Evolutionary conservation across 2,888 invertebrate species (phyloP).

Genomic region (Hypercompe scribonia): DNA sequence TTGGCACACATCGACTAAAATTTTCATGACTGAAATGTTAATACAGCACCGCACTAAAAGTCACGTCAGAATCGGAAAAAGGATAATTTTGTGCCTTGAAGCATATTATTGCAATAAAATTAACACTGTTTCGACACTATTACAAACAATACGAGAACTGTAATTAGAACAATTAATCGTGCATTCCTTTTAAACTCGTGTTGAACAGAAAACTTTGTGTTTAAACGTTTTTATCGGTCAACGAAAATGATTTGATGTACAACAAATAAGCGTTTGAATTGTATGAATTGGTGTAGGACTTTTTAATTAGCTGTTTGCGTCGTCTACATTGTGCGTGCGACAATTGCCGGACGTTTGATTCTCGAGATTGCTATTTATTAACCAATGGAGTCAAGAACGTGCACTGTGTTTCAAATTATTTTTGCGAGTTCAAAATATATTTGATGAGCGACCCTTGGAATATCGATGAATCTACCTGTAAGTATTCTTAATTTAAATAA

Average conservation of each 20-base stretch:
- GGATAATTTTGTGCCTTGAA: constrained; percentile 64
- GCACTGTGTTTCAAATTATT: constrained; percentile 19
- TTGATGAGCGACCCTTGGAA: constrained; percentile 45
- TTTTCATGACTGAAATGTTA: background rate
- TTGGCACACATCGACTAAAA: constrained; percentile 35
- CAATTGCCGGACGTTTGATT: constrained; percentile 50
- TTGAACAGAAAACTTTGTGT: constrained; percentile 35
- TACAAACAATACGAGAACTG: constrained; percentile 39
- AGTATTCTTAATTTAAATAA: constrained; percentile 28
- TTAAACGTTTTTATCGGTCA: constrained; percentile 32
- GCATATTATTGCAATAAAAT: constrained; percentile 57
- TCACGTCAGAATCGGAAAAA: constrained; percentile 62
- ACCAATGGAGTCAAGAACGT: constrained; percentile 36
- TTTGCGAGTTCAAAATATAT: constrained; percentile 32
- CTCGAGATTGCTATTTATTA: constrained; percentile 39
- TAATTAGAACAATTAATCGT: constrained; percentile 43
- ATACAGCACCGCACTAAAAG: constrained; percentile 44
- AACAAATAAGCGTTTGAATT: constrained; percentile 42
- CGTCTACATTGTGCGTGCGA: constrained; percentile 46
- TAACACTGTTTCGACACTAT: constrained; percentile 46
- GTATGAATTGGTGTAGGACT: constrained; percentile 54
- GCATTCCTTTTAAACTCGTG: constrained; percentile 34
- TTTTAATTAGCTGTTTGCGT: constrained; percentile 54
- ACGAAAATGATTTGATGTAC: constrained; percentile 38
- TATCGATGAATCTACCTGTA: constrained; percentile 34